Conservation (phyloP, 1,140 invertebrate species). For the Streblospio benedicti region DNA sequence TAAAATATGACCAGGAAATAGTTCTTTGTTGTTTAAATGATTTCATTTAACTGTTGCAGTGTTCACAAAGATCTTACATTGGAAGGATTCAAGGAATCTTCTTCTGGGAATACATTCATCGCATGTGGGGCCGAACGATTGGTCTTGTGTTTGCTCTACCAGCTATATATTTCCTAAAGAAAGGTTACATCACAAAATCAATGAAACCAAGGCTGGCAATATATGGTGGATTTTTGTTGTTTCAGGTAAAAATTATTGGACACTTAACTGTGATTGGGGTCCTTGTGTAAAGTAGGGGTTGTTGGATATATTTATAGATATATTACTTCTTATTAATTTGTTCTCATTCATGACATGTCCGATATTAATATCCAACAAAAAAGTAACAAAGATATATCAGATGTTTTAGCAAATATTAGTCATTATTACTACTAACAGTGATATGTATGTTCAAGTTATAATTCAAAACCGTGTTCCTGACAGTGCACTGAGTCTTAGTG, state of each 20-base stretch:
- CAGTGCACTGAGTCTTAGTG: background rate
- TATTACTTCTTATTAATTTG: too few species aligned
- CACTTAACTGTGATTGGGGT: background rate
- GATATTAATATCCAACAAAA: too few species aligned
- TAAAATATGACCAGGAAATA: too few species aligned
- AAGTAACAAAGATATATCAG: too few species aligned
- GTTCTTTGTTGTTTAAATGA: too few species aligned
- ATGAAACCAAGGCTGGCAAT: slow-evolving; percentile 71
- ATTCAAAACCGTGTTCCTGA: background rate
- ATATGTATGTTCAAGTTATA: too few species aligned
- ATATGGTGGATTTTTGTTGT: slow-evolving; percentile 72
- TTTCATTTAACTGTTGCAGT: background rate
- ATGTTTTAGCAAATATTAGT: too few species aligned
- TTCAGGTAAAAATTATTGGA: slow-evolving; percentile 58
- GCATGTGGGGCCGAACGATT: slow-evolving; percentile 90
- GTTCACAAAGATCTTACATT: slow-evolving; percentile 65
- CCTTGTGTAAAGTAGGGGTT: too few species aligned
- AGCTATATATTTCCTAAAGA: slow-evolving; percentile 77
- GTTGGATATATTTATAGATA: too few species aligned
- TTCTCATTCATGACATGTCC: too few species aligned
- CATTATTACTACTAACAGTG: too few species aligned
- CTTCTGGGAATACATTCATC: slow-evolving; percentile 95
- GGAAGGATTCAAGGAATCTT: slow-evolving; percentile 94
- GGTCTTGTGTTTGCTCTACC: slow-evolving; percentile 80
- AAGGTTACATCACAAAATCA: slow-evolving; percentile 62